A percentile compares a stretch with the other conserved stretches of the same genome.
phyloP scores from a whole-genome alignment of 2,888 invertebrate species.

The Halictus quadricinctus region DNA sequence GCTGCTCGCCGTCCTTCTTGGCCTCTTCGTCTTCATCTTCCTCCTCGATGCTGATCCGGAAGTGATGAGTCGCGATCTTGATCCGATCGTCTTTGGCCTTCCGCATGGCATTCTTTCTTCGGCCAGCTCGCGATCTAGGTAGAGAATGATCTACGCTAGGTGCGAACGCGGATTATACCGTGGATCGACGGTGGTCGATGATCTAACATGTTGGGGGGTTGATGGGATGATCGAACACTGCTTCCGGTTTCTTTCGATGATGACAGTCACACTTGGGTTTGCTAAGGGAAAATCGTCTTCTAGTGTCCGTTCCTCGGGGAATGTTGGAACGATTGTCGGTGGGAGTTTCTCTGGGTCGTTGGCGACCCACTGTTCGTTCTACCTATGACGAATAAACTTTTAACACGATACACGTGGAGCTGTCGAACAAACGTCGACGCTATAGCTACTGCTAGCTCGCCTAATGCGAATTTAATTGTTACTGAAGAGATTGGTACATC shows the following conservation, averaged over 20 bases:
- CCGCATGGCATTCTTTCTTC: constrained; percentile 75
- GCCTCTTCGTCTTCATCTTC: constrained; percentile 61
- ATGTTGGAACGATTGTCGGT: background rate
- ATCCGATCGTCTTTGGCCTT: constrained; percentile 67
- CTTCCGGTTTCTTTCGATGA: background rate
- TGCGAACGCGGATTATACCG: background rate
- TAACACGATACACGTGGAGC: background rate
- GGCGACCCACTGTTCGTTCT: background rate
- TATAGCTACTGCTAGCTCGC: background rate
- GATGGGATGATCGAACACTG: background rate
- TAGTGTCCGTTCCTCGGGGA: background rate
- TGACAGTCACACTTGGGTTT: background rate
- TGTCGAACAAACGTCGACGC: background rate
- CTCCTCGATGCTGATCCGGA: constrained; percentile 73
- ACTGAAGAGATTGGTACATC: background rate
- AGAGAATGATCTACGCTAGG: constrained; percentile 3
- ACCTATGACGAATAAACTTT: background rate
- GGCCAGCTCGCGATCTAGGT: background rate
- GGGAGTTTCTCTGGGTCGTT: background rate
- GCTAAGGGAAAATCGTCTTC: background rate
- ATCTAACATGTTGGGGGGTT: background rate
- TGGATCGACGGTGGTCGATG: background rate
- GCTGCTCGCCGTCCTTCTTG: background rate
- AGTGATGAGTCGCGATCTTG: constrained; percentile 66
- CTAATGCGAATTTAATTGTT: background rate